Conservation (phyloP, 37 sponge, comb jelly and placozoan species). For the Geodia barretti region DNA sequence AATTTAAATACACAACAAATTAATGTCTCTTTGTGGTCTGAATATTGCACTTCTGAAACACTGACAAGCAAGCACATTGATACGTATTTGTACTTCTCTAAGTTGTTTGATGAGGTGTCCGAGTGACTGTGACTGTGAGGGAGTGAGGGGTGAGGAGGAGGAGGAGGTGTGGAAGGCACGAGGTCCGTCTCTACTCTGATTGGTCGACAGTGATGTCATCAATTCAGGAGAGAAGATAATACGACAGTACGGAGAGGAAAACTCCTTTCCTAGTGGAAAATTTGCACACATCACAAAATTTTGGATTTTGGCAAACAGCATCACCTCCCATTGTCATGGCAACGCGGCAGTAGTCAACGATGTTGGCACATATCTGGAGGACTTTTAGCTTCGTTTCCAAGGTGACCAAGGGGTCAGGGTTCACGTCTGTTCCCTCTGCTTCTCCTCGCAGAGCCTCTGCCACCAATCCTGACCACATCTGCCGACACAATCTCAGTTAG, state of each 20-base stretch:
- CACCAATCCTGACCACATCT: not conserved
- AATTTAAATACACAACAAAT: too few relatives aligned
- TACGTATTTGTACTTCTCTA: slow-evolving; percentile 48
- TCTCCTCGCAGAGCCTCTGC: slow-evolving; percentile 5
- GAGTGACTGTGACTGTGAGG: slow-evolving; percentile 34
- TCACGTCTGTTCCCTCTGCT: slow-evolving; percentile 8
- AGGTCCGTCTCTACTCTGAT: not conserved
- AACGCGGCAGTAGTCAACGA: slow-evolving; percentile 67
- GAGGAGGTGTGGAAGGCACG: slow-evolving; percentile 7
- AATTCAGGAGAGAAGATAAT: slow-evolving; percentile 53
- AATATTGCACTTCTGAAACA: too few relatives aligned
- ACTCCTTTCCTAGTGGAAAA: slow-evolving; percentile 60
- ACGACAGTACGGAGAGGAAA: slow-evolving; percentile 25
- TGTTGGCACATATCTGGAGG: slow-evolving; percentile 65
- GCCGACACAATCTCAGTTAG: too few relatives aligned
- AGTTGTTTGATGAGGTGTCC: slow-evolving; percentile 60
- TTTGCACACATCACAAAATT: too few relatives aligned
- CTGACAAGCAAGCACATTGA: too few relatives aligned
- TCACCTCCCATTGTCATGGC: slow-evolving; percentile 75
- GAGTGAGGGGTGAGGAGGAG: not conserved
- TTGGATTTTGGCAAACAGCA: too few relatives aligned
- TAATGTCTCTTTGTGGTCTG: not conserved
- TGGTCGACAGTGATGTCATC: not conserved
- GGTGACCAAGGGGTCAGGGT: not conserved
- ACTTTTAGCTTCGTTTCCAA: slow-evolving; percentile 31